phyloP scores from a whole-genome alignment of 1,140 invertebrate species.

The Thalassaphorura encarpata region DNA sequence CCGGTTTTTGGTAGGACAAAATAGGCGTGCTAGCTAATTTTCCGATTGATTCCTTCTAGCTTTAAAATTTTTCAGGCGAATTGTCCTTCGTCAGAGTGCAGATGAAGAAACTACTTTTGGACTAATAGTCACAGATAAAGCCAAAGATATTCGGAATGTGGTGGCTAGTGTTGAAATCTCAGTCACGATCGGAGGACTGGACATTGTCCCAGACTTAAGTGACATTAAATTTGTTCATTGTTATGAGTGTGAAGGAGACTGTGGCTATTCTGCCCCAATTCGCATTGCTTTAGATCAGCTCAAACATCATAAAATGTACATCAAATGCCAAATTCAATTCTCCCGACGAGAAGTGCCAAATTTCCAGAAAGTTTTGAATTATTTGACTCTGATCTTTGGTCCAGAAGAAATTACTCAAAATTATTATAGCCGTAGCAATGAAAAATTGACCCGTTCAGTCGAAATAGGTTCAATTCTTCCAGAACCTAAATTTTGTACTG shows the following conservation, averaged over 20 bases:
- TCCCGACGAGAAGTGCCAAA: not conserved
- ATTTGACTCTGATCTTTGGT: not conserved
- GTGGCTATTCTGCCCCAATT: not conserved
- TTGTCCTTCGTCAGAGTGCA: not conserved
- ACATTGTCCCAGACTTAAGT: not conserved
- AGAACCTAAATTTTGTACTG: not conserved
- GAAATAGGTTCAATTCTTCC: not conserved
- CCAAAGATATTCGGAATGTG: not conserved
- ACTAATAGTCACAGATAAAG: not conserved
- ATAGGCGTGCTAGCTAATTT: not conserved
- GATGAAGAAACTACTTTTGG: not conserved
- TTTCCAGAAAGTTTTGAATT: not conserved
- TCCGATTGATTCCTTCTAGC: not conserved
- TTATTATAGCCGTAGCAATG: not conserved
- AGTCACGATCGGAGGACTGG: not conserved
- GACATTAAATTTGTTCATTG: not conserved
- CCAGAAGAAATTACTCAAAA: not conserved
- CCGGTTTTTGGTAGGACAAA: not conserved
- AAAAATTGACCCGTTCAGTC: not conserved
- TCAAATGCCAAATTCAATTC: slow-evolving; percentile 12
- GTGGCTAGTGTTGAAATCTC: not conserved
- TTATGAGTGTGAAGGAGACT: slow-evolving; percentile 7
- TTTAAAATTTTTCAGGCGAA: not conserved
- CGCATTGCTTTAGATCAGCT: not conserved
- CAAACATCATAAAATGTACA: not conserved